Base-by-base conservation (phyloP, 2,888 invertebrate genomes). In the Thecophora atra region DNA sequence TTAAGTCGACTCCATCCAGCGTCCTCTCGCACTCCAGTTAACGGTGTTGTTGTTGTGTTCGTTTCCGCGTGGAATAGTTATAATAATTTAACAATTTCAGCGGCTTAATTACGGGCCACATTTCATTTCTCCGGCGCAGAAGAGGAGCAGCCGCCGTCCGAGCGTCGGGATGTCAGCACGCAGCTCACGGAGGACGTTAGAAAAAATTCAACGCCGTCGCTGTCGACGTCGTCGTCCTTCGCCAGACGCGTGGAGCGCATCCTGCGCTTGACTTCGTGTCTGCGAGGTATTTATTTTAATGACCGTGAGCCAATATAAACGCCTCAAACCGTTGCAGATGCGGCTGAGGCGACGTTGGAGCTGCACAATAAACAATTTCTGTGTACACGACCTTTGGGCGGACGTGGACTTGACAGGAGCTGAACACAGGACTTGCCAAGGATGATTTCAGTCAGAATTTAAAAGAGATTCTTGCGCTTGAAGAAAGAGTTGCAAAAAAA, bases 51-150 rank as follows among this genome's bases (percentile, higher is more conserved):
- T 24, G 21, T 11, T 47, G 6, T 47, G 44, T 42, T 56, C 30
- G 58, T 56, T 24, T 44, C 70, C 15, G 51, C 63, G 74, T 77
- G 62, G 76, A 77, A 80, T 74, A 78, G 76, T 79, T 79, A 81
- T 77, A 82, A 84, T 84, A 85, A 84, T 85, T 84, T 85, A 80
- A 81, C 81, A 84, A 85, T 85, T 84, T 81, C 80, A 80, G 81
- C 81, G 78, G 81, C 85, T 84, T 85, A 84, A 84, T 85, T 85
- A 83, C 84, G 80, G 81, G 81, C 81, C 84, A 84, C 84, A 84
- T 85, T 85, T 85, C 81, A 84, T 84, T 83, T 83, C 79, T 37
- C 37, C 79, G 76, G 78, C 75, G 66, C 54, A 70, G 72, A 75
- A 76, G 73, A 37, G 63, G 37, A 60, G n/a, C n/a, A n/a, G n/a